phyloP scores from a whole-genome alignment of 2,797 vertebrate species.

The Sebastes steindachneri region DNA sequence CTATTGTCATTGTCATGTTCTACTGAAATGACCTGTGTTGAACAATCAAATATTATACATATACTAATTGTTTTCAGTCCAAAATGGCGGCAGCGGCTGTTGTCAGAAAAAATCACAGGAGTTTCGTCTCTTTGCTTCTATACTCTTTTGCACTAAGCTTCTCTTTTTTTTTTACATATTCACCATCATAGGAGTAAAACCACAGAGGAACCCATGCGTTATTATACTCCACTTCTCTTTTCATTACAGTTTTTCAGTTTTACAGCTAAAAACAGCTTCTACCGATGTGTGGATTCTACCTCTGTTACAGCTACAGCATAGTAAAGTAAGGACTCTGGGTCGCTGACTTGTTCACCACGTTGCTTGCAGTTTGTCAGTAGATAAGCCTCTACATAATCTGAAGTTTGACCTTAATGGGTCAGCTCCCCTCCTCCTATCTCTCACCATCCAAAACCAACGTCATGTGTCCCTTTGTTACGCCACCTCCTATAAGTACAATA shows the following conservation, averaged over 20 bases:
- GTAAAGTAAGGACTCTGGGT: not conserved
- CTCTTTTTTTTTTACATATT: too few relatives aligned
- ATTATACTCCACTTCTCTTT: not conserved
- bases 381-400: conserved; percentile 22
- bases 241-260: not conserved
- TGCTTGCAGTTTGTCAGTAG: not conserved
- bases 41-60: too few relatives aligned
- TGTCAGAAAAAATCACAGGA: too few relatives aligned
- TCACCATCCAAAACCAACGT: conserved; percentile 22
- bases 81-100: too few relatives aligned
- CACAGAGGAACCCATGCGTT: not conserved
- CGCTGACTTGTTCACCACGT: not conserved
- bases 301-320: not conserved
- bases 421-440: conserved; percentile 21
- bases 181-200: not conserved
- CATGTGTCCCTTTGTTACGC: conserved; percentile 47
- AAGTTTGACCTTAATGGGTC: conserved; percentile 34
- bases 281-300: not conserved
- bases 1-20: too few relatives aligned
- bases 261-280: not conserved
- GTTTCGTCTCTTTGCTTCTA: too few relatives aligned
- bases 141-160: too few relatives aligned
- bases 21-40: too few relatives aligned
- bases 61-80: too few relatives aligned
- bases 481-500: conserved; percentile 52